These are phyloP conservation scores for Ophioninae sp. DNA, from an alignment of 2,888 invertebrate species.

Conservation along the genomic window DNA sequence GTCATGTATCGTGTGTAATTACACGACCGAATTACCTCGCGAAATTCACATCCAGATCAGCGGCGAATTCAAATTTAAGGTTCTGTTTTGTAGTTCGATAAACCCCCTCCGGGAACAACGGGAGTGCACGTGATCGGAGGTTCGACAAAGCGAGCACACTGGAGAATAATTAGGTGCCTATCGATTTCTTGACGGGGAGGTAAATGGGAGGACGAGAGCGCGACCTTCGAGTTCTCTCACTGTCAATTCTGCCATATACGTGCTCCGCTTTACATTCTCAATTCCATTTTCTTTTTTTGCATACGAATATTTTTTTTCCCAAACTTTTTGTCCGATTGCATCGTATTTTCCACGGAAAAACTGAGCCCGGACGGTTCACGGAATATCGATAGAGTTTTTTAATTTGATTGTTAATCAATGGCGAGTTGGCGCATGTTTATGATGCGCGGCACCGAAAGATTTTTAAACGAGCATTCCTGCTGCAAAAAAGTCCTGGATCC, in stretches of 20 bases:
- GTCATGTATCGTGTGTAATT: neutral
- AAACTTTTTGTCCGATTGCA: neutral
- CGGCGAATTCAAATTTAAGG: conserved; percentile 42
- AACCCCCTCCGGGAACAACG: neutral
- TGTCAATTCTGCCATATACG: conserved; percentile 23
- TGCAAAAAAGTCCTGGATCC: neutral
- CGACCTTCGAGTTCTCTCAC: conserved; percentile 23
- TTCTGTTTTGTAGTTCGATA: conserved; percentile 8
- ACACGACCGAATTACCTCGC: conserved; percentile 15
- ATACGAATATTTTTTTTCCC: neutral
- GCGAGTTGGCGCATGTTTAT: neutral
- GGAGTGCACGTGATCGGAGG: neutral
- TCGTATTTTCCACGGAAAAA: conserved; percentile 21
- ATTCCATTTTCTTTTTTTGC: conserved; percentile 4
- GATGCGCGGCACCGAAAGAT: conserved; percentile 19
- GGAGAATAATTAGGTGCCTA: conserved; percentile 61
- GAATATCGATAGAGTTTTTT: conserved; percentile 27
- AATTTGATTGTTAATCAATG: conserved; percentile 37
- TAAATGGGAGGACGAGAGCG: neutral
- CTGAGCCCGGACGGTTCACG: neutral
- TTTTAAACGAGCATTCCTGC: conserved; percentile 6
- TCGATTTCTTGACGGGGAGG: conserved; percentile 50
- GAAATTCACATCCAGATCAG: conserved; percentile 48
- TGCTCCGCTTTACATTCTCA: conserved; percentile 1
- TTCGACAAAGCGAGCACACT: conserved; percentile 41